phyloP scores from a whole-genome alignment of 1,140 invertebrate genomes.

The Meloidogyne exigua region DNA sequence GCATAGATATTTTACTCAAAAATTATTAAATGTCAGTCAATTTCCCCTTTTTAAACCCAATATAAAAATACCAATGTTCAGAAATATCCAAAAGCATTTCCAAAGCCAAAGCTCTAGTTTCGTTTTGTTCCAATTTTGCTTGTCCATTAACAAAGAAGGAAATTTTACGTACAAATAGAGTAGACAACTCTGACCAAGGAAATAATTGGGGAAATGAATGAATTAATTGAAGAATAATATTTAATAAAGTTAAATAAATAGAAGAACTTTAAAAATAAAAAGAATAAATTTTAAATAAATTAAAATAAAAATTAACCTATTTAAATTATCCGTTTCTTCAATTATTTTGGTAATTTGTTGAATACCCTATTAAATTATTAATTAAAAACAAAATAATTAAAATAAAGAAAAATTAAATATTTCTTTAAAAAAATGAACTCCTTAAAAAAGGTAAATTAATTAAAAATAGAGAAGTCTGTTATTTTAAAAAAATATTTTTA shows the following conservation, averaged over 20 bases:
- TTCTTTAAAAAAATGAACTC: no score
- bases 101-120: conserved; percentile 40
- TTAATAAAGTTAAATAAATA: not conserved
- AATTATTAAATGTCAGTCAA: no score
- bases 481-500: no score
- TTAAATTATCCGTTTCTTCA: not conserved
- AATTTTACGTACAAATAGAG: conserved; percentile 42
- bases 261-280: conserved; percentile 4
- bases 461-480: no score
- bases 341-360: conserved; percentile 8
- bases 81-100: conserved; percentile 42
- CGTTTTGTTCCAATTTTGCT: conserved; percentile 52
- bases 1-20: no score
- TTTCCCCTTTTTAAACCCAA: not conserved
- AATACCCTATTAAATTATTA: not conserved
- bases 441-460: no score
- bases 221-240: conserved; percentile 13
- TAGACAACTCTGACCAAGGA: conserved; percentile 35
- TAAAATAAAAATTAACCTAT: conserved; percentile 2
- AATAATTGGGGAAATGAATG: conserved; percentile 14
- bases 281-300: not conserved
- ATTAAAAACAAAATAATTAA: conserved; percentile 24
- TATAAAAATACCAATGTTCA: conserved; percentile 28
- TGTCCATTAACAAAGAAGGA: conserved; percentile 38
- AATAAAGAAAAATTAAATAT: no score